phyloP scores from a whole-genome alignment of 2,113 vertebrate species.

The Campylorhamphus procurvoides region DNA sequence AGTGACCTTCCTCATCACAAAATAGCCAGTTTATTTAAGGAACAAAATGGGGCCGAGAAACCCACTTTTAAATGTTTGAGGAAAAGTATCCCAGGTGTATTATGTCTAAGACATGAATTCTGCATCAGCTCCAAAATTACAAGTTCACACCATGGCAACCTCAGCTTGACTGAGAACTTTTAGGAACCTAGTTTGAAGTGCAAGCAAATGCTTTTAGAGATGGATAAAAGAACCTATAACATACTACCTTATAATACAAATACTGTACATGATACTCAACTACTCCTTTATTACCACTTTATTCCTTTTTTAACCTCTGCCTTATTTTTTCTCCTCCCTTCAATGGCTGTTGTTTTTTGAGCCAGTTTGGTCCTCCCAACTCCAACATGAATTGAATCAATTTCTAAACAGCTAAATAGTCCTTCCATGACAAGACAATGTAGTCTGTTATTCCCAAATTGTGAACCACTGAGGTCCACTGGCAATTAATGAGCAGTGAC shows the following conservation, averaged over 20 bases:
- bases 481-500: background rate
- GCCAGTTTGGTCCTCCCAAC: background rate
- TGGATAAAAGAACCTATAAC: background rate
- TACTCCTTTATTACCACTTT: background rate
- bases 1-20: background rate
- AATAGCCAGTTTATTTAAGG: background rate
- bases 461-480: background rate
- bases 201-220: background rate
- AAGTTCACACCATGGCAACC: background rate
- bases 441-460: background rate
- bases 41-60: background rate
- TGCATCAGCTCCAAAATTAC: background rate
- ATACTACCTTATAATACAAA: background rate
- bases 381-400: background rate
- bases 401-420: background rate
- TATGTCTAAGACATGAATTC: background rate
- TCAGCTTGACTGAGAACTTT: background rate
- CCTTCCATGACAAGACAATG: background rate
- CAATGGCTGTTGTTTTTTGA: background rate
- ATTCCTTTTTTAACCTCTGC: background rate
- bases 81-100: background rate
- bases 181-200: background rate
- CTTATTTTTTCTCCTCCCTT: too few species aligned
- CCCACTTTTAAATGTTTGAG: background rate
- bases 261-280: background rate